Conservation (phyloP, 2,113 vertebrate species). For the Lathamus discolor region DNA sequence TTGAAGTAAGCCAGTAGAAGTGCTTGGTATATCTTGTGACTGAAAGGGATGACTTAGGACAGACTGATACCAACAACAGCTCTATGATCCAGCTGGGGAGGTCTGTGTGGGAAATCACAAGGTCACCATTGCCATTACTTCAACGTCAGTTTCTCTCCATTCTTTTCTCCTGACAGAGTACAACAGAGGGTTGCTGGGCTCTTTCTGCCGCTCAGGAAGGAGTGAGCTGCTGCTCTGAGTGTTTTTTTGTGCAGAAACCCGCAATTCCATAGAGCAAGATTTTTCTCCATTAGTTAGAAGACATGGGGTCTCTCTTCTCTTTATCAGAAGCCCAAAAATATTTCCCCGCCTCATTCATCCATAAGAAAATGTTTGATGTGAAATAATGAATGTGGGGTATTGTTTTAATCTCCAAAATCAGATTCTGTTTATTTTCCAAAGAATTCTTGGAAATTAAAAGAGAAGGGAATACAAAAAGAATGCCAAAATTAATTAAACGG, state of each 20-base stretch:
- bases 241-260: not conserved
- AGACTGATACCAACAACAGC: not conserved
- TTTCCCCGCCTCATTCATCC: not conserved
- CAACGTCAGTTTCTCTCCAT: not conserved
- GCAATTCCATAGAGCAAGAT: not conserved
- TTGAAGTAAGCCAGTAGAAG: not conserved
- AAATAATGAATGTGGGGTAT: not conserved
- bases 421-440: not conserved
- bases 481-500: not conserved
- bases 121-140: not conserved
- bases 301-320: not conserved
- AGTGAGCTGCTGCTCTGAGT: not conserved
- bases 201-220: not conserved
- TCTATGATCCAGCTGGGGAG: not conserved
- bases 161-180: not conserved
- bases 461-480: not conserved
- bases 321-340: not conserved
- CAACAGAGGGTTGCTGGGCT: not conserved
- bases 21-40: not conserved
- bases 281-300: not conserved
- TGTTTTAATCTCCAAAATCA: not conserved
- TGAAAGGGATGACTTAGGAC: not conserved
- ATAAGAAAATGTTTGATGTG: not conserved
- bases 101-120: not conserved
- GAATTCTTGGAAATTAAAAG: not conserved